Conservation (phyloP, 2,888 invertebrate species). For the Agonopterix subpropinquella region DNA sequence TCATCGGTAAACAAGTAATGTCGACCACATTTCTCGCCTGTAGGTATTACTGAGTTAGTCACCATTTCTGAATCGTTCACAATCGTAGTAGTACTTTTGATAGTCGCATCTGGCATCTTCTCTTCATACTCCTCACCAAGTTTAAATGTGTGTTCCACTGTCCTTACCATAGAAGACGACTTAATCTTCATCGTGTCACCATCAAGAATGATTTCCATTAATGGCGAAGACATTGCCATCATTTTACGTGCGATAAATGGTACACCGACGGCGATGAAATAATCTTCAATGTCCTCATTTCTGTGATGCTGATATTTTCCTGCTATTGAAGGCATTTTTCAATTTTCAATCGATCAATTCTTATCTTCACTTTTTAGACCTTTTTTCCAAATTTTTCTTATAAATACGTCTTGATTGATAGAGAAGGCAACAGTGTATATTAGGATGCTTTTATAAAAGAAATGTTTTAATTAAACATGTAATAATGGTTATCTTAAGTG, state of each 20-base stretch:
- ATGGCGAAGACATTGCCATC: conserved; percentile 77
- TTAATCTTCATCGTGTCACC: conserved; percentile 76
- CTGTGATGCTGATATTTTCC: conserved; percentile 79
- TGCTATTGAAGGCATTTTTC: conserved; percentile 70
- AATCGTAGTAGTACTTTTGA: conserved; percentile 72
- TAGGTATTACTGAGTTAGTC: conserved; percentile 56
- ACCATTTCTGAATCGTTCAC: conserved; percentile 65
- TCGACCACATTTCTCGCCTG: conserved; percentile 47
- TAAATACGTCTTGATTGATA: too few relatives aligned
- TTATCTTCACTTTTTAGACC: too few relatives aligned
- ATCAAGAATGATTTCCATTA: conserved; percentile 73
- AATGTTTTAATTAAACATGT: too few relatives aligned
- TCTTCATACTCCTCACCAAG: conserved; percentile 80
- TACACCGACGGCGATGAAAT: conserved; percentile 62
- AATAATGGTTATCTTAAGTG: too few relatives aligned
- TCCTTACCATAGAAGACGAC: conserved; percentile 72
- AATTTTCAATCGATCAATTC: background rate
- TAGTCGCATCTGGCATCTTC: conserved; percentile 71
- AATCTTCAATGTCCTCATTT: conserved; percentile 36
- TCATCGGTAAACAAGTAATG: conserved; percentile 58
- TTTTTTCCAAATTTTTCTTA: too few relatives aligned
- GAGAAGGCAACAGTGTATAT: too few relatives aligned
- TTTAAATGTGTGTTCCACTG: conserved; percentile 70
- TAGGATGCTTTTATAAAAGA: too few relatives aligned
- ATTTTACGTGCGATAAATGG: conserved; percentile 80